A percentile compares a stretch with the other conserved stretches of the same genome.
Evolutionary conservation across 2,888 invertebrate species (phyloP).

Genomic region (Tholera decimalis): DNA sequence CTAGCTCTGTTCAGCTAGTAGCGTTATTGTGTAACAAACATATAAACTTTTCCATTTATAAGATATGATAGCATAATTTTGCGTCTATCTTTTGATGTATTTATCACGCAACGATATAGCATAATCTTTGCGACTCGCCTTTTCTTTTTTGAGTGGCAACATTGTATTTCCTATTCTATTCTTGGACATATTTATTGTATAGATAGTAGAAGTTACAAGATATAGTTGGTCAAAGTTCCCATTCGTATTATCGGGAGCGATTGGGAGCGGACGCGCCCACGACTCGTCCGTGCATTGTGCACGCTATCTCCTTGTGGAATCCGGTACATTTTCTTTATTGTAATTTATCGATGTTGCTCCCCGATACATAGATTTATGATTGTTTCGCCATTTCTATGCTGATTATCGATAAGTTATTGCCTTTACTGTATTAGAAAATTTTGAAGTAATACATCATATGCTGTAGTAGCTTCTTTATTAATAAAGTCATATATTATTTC

Average conservation of each 20-base stretch:
- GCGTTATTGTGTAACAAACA: no score
- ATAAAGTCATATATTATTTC: conserved; percentile 23
- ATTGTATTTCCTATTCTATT: conserved; percentile 13
- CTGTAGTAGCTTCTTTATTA: conserved; percentile 13
- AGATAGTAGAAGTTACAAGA: conserved; percentile 28
- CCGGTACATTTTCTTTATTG: conserved; percentile 67
- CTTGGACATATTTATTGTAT: conserved; percentile 25
- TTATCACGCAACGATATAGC: conserved; percentile 2
- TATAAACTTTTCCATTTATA: no score
- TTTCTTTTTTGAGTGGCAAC: conserved; percentile 13
- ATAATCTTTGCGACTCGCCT: neutral
- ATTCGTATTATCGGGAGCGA: conserved; percentile 64
- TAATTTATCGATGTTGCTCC: conserved; percentile 68
- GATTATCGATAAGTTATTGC: conserved; percentile 50
- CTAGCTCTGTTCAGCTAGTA: no score
- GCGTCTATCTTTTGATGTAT: no score
- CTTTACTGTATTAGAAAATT: conserved; percentile 35
- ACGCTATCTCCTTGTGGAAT: conserved; percentile 48
- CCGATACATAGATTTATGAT: conserved; percentile 60
- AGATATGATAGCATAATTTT: no score
- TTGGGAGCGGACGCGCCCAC: conserved; percentile 61
- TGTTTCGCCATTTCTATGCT: conserved; percentile 51
- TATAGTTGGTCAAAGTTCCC: conserved; percentile 68
- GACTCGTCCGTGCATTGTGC: conserved; percentile 50
- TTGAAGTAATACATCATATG: conserved; percentile 25